Conservation (phyloP, 2,797 vertebrate genomes). For the Acanthiza pusilla region DNA sequence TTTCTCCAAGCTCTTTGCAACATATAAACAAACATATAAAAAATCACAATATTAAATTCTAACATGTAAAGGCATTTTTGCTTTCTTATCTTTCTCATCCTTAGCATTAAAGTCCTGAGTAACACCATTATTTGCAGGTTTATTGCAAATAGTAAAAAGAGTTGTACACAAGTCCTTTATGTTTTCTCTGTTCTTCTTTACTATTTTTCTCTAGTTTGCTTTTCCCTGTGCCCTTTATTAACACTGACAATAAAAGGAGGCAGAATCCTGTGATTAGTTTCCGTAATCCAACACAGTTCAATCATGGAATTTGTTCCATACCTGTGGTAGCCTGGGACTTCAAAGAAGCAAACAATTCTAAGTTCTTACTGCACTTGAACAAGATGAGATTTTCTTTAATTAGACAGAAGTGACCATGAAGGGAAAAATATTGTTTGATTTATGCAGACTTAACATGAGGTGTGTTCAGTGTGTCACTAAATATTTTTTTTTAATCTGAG, state of each 20-base stretch:
- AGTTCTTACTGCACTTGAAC: not conserved
- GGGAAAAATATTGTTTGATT: not conserved
- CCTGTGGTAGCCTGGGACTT: not conserved
- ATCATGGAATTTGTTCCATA: not conserved
- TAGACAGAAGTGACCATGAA: not conserved
- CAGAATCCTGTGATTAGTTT: not conserved
- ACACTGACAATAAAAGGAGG: not conserved
- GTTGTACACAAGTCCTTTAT: not conserved
- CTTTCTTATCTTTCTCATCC: not conserved
- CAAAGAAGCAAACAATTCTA: not conserved
- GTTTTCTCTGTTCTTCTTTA: not conserved
- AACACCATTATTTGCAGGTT: not conserved
- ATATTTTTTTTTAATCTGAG: not conserved
- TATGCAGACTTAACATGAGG: not conserved
- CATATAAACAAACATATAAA: not conserved
- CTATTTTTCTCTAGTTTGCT: not conserved
- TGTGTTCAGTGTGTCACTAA: not conserved
- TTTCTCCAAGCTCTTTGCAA: not conserved
- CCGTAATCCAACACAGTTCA: not conserved
- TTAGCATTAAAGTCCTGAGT: not conserved
- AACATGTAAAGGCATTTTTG: rapidly evolving
- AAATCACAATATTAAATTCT: not conserved
- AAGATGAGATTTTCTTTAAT: not conserved
- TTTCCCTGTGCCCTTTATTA: not conserved
- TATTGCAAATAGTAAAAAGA: not conserved